Percentiles rank a stretch among this genome's conserved stretches.
Conservation (phyloP, 2,888 invertebrate species). For the Strigamia crassipes region DNA sequence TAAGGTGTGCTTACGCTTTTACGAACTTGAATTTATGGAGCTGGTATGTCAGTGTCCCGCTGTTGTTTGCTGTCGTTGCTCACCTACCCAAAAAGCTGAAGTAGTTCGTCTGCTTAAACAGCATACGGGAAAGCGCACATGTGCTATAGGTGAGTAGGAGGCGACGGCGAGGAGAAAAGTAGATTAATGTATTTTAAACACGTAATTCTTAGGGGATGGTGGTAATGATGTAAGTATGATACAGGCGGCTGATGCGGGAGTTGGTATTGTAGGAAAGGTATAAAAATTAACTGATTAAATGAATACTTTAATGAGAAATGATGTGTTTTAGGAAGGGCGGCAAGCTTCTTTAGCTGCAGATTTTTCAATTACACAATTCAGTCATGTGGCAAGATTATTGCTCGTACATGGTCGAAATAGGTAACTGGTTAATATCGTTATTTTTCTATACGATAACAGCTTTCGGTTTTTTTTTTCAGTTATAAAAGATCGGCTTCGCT, state of each 20-base stretch:
- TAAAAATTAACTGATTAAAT: neutral
- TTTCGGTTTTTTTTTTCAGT: conserved; percentile 58
- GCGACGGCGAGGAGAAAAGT: neutral
- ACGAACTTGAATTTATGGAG: conserved; percentile 75
- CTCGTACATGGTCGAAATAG: conserved; percentile 89
- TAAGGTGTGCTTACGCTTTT: conserved; percentile 70
- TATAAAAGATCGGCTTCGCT: conserved; percentile 96
- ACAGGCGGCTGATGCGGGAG: conserved; percentile 64
- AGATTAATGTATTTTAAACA: neutral
- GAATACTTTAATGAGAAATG: neutral
- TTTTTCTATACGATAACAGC: neutral
- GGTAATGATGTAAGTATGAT: conserved; percentile 77
- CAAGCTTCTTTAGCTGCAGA: conserved; percentile 92
- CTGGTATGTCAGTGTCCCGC: conserved; percentile 73
- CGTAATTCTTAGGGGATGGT: conserved; percentile 64
- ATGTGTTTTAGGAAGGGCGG: conserved; percentile 58
- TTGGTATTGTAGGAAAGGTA: conserved; percentile 80
- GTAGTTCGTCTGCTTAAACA: conserved; percentile 70
- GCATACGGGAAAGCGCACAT: conserved; percentile 65
- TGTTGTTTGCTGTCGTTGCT: conserved; percentile 75
- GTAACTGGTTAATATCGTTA: conserved; percentile 51
- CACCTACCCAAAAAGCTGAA: conserved; percentile 73
- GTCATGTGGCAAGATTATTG: conserved; percentile 75
- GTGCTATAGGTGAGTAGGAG: conserved; percentile 52
- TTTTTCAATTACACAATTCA: conserved; percentile 90